Evolutionary conservation across 2,888 invertebrate genomes (phyloP).

Genomic region (Bellardia bayeri): DNA sequence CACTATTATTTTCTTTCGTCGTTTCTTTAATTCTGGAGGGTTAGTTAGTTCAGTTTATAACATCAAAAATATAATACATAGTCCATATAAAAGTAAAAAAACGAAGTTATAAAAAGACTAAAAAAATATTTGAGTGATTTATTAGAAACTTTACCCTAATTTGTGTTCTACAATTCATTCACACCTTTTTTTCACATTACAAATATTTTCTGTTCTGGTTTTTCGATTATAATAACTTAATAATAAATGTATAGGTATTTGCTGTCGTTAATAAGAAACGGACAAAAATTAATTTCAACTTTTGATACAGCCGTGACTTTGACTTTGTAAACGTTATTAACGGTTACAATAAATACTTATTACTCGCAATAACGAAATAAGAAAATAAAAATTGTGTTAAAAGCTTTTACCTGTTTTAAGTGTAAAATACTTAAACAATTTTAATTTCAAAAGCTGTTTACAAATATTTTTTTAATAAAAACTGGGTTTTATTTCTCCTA

Average conservation of each 20-base stretch:
- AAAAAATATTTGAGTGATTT: conserved; percentile 20
- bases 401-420: background rate
- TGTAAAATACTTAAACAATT: background rate
- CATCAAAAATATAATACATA: conserved; percentile 63
- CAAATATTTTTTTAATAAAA: conserved; percentile 12
- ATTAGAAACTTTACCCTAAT: conserved; percentile 32
- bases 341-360: conserved; percentile 38
- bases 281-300: conserved; percentile 31
- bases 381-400: conserved; percentile 6
- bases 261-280: conserved; percentile 25
- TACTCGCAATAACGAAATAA: background rate
- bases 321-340: conserved; percentile 59
- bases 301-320: conserved; percentile 65
- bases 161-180: conserved; percentile 53
- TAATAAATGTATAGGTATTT: conserved; percentile 47
- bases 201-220: conserved; percentile 26
- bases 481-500: background rate
- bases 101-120: conserved; percentile 61
- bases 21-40: conserved; percentile 45
- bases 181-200: conserved; percentile 44
- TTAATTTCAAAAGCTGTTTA: background rate
- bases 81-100: conserved; percentile 64
- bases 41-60: conserved; percentile 62
- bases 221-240: conserved; percentile 33
- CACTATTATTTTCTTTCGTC: conserved; percentile 49